A percentile compares a stretch with the other conserved stretches of the same genome.
phyloP scores from a whole-genome alignment of 2,113 vertebrate species.

The Epinephelus moara region DNA sequence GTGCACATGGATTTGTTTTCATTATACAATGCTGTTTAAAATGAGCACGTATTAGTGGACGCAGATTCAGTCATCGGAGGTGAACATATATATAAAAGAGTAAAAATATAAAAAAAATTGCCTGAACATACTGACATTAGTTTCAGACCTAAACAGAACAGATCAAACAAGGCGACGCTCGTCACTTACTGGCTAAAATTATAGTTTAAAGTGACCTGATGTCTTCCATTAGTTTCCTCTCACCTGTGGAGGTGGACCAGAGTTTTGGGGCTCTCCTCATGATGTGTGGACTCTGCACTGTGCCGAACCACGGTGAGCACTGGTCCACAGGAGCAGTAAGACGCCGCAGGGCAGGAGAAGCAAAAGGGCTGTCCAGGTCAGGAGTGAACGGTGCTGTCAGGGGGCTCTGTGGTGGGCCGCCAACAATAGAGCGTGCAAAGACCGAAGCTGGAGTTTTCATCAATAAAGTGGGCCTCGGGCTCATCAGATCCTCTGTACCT shows the following conservation, averaged over 20 bases:
- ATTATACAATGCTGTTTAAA: too few species aligned
- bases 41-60: too few species aligned
- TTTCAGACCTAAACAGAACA: neutral
- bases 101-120: neutral
- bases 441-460: constrained; percentile 84
- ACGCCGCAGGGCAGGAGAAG: constrained; percentile 82
- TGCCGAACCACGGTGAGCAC: constrained; percentile 86
- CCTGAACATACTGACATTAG: neutral
- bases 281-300: constrained; percentile 87
- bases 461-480: constrained; percentile 75
- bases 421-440: constrained; percentile 82
- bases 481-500: constrained; percentile 83
- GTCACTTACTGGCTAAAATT: neutral
- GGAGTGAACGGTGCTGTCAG: constrained; percentile 84
- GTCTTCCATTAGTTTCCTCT: neutral
- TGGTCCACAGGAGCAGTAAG: constrained; percentile 82
- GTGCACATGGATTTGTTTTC: too few species aligned
- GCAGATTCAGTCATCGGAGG: neutral
- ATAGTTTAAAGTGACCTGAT: neutral
- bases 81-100: too few species aligned
- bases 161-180: neutral
- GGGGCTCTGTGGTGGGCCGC: constrained; percentile 77
- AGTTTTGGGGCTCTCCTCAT: constrained; percentile 89
- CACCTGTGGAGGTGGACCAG: constrained; percentile 91
- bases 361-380: constrained; percentile 85